A percentile compares a stretch with the other conserved stretches of the same genome.
Evolutionary conservation across 1,140 invertebrate genomes (phyloP).

Genomic region (Heliconius hermathena): DNA sequence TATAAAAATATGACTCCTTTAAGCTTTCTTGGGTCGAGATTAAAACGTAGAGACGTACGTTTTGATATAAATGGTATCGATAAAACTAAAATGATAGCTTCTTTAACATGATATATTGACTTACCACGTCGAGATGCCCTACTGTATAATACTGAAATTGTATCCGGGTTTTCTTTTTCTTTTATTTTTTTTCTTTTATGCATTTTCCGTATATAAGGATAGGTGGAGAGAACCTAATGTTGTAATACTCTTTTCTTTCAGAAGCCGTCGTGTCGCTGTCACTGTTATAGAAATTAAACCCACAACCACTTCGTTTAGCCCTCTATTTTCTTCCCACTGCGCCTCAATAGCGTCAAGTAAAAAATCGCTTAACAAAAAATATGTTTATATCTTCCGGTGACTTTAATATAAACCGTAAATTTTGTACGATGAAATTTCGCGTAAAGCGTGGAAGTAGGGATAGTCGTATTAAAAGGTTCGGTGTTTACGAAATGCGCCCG

Average conservation of each 20-base stretch:
- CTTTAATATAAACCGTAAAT: conserved; percentile 22
- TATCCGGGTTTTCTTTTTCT: neutral
- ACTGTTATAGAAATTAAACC: too few species aligned
- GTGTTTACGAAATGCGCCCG: conserved; percentile 34
- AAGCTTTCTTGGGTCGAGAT: neutral
- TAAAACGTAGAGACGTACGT: neutral
- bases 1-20: neutral
- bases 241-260: too few species aligned
- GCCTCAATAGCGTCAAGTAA: neutral
- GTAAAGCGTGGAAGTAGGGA: conserved; percentile 14
- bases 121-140: neutral
- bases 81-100: conserved; percentile 9
- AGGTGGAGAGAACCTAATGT: too few species aligned
- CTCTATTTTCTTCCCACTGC: neutral
- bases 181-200: too few species aligned
- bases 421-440: conserved; percentile 16
- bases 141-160: neutral
- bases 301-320: neutral
- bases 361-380: neutral
- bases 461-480: conserved; percentile 35
- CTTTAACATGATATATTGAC: neutral
- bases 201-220: too few species aligned
- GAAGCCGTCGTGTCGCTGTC: too few species aligned
- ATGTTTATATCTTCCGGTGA: conserved; percentile 9
- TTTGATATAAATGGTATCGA: neutral